These are phyloP conservation scores for Chrysocyon brachyurus DNA, from an alignment of 2,797 vertebrate species.

Conservation along the genomic window DNA sequence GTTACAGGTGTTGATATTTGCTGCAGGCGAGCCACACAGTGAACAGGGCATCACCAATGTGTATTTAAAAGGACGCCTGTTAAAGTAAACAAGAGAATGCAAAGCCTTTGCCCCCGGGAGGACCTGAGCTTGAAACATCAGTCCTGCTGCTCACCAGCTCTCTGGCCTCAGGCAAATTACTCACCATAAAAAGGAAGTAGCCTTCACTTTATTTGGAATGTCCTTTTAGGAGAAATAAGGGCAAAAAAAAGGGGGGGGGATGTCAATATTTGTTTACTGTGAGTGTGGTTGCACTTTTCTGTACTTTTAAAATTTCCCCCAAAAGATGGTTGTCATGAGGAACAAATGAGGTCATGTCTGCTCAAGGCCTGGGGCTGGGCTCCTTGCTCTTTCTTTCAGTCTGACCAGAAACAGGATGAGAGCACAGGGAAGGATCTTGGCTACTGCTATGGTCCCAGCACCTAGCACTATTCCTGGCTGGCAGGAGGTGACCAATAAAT, in stretches of 20 bases:
- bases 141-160: background rate
- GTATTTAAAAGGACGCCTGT: too few species aligned
- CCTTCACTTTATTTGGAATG: background rate
- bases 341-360: background rate
- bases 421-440: background rate
- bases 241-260: background rate
- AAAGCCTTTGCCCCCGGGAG: background rate
- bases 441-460: background rate
- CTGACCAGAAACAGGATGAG: fast-evolving
- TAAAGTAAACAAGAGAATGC: background rate
- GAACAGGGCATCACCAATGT: too few species aligned
- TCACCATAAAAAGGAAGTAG: background rate
- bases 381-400: background rate
- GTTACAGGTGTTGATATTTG: fast-evolving
- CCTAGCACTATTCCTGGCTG: background rate
- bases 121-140: background rate
- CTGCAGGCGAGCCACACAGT: too few species aligned
- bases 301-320: background rate
- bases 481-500: background rate
- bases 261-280: background rate
- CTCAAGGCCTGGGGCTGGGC: background rate
- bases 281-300: background rate
- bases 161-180: background rate
- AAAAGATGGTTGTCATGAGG: background rate
- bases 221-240: background rate